phyloP scores from a whole-genome alignment of 2,797 vertebrate species.

The Synanceia verrucosa region DNA sequence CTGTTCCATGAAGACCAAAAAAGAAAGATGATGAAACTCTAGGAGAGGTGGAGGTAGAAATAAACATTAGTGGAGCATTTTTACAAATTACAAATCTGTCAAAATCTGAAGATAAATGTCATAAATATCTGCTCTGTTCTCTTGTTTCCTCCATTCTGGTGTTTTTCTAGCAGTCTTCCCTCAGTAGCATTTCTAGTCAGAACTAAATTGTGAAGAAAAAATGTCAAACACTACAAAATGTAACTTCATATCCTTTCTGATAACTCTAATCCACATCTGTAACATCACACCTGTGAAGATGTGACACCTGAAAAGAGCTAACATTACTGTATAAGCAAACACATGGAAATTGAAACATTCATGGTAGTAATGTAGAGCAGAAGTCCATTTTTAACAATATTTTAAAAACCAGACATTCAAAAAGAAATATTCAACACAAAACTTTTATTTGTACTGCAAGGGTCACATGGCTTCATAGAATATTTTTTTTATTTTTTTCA shows the following conservation, averaged over 20 bases:
- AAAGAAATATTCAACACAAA: constrained; percentile 48
- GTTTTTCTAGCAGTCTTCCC: background rate
- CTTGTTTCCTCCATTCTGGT: background rate
- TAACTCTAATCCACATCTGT: background rate
- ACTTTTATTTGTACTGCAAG: constrained; percentile 56
- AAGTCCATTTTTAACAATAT: background rate
- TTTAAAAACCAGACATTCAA: background rate
- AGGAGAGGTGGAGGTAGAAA: background rate
- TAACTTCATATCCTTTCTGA: background rate
- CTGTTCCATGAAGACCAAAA: background rate
- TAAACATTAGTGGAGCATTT: background rate
- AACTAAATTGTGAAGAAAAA: background rate
- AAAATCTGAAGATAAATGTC: background rate
- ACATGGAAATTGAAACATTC: no score
- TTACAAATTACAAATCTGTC: background rate
- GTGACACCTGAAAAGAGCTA: background rate
- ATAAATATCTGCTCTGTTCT: background rate
- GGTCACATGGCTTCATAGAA: constrained; percentile 36
- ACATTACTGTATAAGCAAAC: background rate
- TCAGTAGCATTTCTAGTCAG: background rate
- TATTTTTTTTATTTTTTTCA: background rate
- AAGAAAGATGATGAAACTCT: background rate
- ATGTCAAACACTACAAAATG: background rate
- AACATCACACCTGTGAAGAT: background rate
- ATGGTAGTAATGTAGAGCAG: no score